phyloP scores from a whole-genome alignment of 2,797 vertebrate species.

The Amniataba percoides region DNA sequence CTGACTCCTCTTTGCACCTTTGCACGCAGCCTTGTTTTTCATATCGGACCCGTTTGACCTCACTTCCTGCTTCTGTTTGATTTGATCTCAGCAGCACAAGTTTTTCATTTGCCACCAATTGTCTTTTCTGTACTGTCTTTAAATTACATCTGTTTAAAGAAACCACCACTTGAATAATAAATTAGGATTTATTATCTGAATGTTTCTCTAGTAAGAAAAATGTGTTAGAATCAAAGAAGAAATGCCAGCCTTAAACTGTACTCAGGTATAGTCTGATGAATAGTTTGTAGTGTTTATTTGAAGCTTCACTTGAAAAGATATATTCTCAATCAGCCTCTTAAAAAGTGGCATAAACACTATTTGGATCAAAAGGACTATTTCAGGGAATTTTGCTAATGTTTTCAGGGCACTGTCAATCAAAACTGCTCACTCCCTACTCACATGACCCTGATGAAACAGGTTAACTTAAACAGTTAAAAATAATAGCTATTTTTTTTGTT shows the following conservation, averaged over 20 bases:
- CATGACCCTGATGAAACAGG: no score
- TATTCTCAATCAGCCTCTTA: no score
- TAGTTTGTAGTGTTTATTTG: neutral
- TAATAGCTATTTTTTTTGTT: no score
- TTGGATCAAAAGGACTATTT: neutral
- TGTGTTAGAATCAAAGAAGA: no score
- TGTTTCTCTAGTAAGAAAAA: no score
- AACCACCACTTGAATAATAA: neutral
- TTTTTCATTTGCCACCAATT: neutral
- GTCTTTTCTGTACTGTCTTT: no score
- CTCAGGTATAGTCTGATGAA: neutral
- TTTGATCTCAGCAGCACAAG: conserved; percentile 9
- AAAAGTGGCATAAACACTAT: neutral
- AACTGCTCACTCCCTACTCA: neutral
- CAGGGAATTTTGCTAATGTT: neutral
- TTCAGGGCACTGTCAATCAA: neutral
- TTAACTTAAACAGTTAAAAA: no score
- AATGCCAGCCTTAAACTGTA: no score
- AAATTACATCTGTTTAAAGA: no score
- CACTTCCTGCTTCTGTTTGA: conserved; percentile 18
- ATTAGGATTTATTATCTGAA: neutral
- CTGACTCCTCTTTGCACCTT: neutral
- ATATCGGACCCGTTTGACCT: conserved; percentile 13
- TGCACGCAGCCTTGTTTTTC: conserved; percentile 9
- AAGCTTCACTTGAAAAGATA: neutral